A percentile compares a stretch with the other conserved stretches of the same genome.
Evolutionary conservation across 1,140 invertebrate genomes (phyloP).

Genomic region (Lordiphosa collinella): DNA sequence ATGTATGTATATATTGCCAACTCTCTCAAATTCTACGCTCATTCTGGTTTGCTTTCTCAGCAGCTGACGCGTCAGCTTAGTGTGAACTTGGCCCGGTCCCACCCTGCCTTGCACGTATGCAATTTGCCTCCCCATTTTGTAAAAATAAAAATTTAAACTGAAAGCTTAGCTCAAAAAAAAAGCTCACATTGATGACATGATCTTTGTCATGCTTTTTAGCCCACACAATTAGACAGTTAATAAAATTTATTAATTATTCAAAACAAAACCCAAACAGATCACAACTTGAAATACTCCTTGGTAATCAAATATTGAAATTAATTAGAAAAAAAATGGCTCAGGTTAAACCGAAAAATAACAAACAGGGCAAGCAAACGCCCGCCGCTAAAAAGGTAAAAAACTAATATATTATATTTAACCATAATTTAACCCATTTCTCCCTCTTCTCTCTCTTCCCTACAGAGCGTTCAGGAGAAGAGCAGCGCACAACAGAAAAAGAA

Average conservation of each 20-base stretch:
- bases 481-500: conserved; percentile 74
- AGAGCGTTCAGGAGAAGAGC: conserved; percentile 70
- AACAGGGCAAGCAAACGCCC: conserved; percentile 71
- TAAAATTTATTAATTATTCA: conserved; percentile 24
- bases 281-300: conserved; percentile 52
- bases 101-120: not conserved
- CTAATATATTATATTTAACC: not conserved
- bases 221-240: conserved; percentile 22
- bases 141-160: not conserved
- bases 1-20: not conserved
- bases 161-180: conserved; percentile 17
- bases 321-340: conserved; percentile 67
- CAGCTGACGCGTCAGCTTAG: conserved; percentile 39
- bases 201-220: conserved; percentile 23
- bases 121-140: not conserved
- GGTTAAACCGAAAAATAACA: conserved; percentile 77
- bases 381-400: conserved; percentile 66
- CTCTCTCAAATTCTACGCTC: not conserved
- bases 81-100: not conserved
- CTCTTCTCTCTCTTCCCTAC: not conserved
- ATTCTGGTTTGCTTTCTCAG: conserved; percentile 12
- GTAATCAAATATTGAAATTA: conserved; percentile 51
- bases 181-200: conserved; percentile 14
- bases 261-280: conserved; percentile 26
- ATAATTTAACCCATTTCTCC: not conserved